Evolutionary conservation across 2,113 vertebrate genomes (phyloP), one percentile per base, ranked within the genome.

Genomic region (Anser brachyrhynchus): DNA sequence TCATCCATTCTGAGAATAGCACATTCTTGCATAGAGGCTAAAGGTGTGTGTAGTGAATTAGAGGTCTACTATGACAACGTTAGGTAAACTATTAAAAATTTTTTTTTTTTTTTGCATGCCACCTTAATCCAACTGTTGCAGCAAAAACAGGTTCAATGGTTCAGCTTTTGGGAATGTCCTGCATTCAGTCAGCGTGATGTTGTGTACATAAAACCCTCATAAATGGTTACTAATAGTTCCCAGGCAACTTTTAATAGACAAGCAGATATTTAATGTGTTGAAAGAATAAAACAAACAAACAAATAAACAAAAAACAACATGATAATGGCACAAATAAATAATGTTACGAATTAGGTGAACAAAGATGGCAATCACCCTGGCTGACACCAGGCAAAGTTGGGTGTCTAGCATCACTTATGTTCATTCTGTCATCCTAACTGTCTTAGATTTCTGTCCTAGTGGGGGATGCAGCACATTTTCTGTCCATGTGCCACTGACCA

Each of bases 131-230:
- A 12, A 52, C 6, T 29, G 17, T 26, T 72, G 39, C 44, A 84
- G 33, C 5, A 0, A 33, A 57, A 44, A 13, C 43, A 8, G 26
- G 3, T 49, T 86, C n/a, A 69, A 28, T 25, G 44, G 18, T 61
- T 77, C 54, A 43, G 39, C 33, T 21, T 85, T 72, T 85, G 35
- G 11, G 9, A 52, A 74, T 29, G 28, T 55, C 43, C 37, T 72
- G 46, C 17, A 49, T 10, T 21, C 7, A 49, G 20, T 37, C 0
- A 0, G 3, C 64, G 44, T 0, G 2, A 10, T 35, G 10, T 37
- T 54, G 2, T 31, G 1, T 49, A 39, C 57, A 13, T 79, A 49
- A 67, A 59, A 16, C 37, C n/a, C 22, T 62, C 35, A 62, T 33
- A 71, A 77, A 74, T 6, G 8, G 4, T 35, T 69, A 22, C 33